These are phyloP conservation scores for Hoplostethus mediterraneus DNA, from an alignment of 2,797 vertebrate genomes.

Conservation along the genomic window DNA sequence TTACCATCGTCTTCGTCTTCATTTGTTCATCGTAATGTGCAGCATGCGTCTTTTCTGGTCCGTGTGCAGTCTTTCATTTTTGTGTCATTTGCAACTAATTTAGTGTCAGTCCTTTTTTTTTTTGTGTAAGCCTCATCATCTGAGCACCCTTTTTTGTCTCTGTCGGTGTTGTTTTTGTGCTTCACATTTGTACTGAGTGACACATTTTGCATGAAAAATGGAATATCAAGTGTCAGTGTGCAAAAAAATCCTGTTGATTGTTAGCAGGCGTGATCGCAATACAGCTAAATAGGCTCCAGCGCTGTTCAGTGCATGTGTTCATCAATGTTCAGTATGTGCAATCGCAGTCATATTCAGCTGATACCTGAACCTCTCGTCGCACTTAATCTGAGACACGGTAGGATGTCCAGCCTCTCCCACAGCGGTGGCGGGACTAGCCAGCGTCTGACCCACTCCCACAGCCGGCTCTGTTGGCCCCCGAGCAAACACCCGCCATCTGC, in stretches of 20 bases:
- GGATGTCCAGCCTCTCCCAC: slow-evolving; percentile 66
- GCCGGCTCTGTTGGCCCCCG: slow-evolving; percentile 73
- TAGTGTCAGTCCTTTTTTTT: slow-evolving; percentile 23
- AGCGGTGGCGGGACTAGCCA: slow-evolving; percentile 59
- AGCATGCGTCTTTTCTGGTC: slow-evolving; percentile 54
- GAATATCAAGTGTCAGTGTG: slow-evolving; percentile 35
- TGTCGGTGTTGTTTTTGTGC: slow-evolving; percentile 38
- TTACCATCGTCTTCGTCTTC: slow-evolving; percentile 34
- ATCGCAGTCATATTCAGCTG: slow-evolving; percentile 20
- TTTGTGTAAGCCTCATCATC: slow-evolving; percentile 48
- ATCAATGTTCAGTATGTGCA: slow-evolving; percentile 27
- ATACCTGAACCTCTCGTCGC: slow-evolving; percentile 38
- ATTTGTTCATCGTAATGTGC: slow-evolving; percentile 50
- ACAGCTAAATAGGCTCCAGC: slow-evolving; percentile 48
- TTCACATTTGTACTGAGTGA: slow-evolving; percentile 58
- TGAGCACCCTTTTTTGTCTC: slow-evolving; percentile 31
- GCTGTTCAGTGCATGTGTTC: neutral
- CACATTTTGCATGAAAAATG: slow-evolving; percentile 65
- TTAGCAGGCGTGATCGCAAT: slow-evolving; percentile 12
- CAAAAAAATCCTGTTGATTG: slow-evolving; percentile 32
- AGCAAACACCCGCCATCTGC: slow-evolving; percentile 79
- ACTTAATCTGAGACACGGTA: slow-evolving; percentile 49
- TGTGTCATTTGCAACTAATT: slow-evolving; percentile 36
- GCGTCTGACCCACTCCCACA: slow-evolving; percentile 71
- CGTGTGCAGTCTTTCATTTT: slow-evolving; percentile 15